Evolutionary conservation across 2,797 vertebrate genomes (phyloP).

Genomic region (Telmatherina bonti): DNA sequence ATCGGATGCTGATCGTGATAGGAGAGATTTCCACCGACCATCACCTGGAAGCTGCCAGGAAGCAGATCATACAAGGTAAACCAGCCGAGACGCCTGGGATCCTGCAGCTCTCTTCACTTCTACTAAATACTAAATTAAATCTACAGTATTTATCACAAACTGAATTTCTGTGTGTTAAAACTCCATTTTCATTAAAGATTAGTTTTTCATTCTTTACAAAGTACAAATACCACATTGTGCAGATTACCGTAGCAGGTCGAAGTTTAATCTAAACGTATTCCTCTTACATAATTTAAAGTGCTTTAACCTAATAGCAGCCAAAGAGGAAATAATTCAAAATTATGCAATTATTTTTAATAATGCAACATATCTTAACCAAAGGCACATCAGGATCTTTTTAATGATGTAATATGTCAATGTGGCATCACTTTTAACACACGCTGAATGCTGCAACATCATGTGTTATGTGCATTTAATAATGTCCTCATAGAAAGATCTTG

Average conservation of each 20-base stretch:
- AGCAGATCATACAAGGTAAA: constrained; percentile 89
- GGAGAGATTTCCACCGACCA: constrained; percentile 86
- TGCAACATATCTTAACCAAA: not conserved
- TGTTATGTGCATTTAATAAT: not conserved
- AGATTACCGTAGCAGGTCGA: not conserved
- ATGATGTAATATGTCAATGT: not conserved
- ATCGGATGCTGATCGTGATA: constrained; percentile 89
- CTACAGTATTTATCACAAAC: not conserved
- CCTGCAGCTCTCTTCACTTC: not conserved
- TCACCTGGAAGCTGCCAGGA: constrained; percentile 85
- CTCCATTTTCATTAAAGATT: not conserved
- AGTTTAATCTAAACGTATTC: not conserved
- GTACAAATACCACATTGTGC: not conserved
- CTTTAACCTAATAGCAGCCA: too few species aligned
- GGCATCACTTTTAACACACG: not conserved
- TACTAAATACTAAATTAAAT: not conserved
- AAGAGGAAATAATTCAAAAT: too few species aligned
- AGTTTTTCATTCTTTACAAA: not conserved
- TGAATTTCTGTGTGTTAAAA: not conserved
- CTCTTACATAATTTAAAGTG: not conserved
- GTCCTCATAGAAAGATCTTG: not conserved
- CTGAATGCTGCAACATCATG: not conserved
- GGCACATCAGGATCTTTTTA: not conserved
- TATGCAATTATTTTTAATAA: not conserved
- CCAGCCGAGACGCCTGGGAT: not conserved